These are phyloP conservation scores for Eptatretus burgeri DNA, from an alignment of 2,113 vertebrate species.

Conservation along the genomic window DNA sequence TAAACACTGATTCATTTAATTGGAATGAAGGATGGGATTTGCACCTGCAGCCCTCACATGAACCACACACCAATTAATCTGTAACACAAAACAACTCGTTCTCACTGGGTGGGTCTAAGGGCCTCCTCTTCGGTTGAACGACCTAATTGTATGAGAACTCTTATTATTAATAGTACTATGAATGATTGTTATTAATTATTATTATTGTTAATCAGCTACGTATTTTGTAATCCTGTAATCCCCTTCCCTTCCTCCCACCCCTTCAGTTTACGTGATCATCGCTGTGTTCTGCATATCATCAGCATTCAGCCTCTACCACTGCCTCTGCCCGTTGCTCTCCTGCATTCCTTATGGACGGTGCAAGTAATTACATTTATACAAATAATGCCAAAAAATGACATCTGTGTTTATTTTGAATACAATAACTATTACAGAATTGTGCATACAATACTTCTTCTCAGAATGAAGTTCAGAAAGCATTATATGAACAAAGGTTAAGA, in stretches of 20 bases:
- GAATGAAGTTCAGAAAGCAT: too few relatives aligned
- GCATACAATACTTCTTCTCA: too few relatives aligned
- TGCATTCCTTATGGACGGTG: conserved; percentile 50
- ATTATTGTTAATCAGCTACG: not conserved
- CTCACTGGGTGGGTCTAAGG: not conserved
- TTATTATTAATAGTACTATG: too few relatives aligned
- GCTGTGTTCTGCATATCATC: conserved; percentile 69
- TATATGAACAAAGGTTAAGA: too few relatives aligned
- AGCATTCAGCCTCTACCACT: conserved; percentile 63
- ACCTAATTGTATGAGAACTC: too few relatives aligned
- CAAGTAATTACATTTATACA: conserved; percentile 24
- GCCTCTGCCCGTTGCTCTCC: conserved; percentile 47
- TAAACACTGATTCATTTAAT: not conserved
- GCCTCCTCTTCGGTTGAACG: not conserved
- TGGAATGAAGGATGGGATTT: not conserved
- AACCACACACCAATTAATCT: too few relatives aligned
- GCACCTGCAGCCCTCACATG: too few relatives aligned
- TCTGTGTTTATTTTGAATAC: too few relatives aligned
- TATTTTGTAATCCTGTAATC: not conserved
- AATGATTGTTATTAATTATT: not conserved
- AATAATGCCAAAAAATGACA: too few relatives aligned
- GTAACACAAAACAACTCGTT: not conserved
- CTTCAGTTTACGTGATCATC: conserved; percentile 50
- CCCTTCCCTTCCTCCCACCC: conserved; percentile 7
- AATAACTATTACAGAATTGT: too few relatives aligned